These are phyloP conservation scores for Sarcophilus harrisii DNA, from an alignment of 2,797 vertebrate species.

Conservation along the genomic window DNA sequence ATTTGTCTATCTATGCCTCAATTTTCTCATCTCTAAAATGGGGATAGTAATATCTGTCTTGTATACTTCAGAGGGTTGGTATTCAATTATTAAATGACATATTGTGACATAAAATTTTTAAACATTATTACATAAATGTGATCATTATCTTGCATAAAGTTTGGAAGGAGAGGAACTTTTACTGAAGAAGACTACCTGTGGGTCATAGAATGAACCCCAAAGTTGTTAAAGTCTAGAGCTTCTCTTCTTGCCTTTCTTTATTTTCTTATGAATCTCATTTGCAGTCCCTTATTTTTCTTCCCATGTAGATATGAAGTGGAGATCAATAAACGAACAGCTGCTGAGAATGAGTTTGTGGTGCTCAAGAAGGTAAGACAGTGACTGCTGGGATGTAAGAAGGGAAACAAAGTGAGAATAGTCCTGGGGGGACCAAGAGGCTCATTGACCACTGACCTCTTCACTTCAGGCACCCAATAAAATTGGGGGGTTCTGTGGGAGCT, in stretches of 20 bases:
- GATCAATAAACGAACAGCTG: constrained; percentile 90
- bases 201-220: background rate
- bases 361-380: constrained; percentile 90
- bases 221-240: background rate
- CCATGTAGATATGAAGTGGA: constrained; percentile 90
- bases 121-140: background rate
- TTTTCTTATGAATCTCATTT: background rate
- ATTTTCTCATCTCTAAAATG: background rate
- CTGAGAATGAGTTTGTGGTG: constrained; percentile 94
- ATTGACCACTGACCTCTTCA: background rate
- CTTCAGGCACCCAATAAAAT: background rate
- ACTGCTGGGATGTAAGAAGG: background rate
- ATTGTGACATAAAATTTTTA: background rate
- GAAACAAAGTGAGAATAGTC: background rate
- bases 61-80: background rate
- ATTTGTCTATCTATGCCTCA: background rate
- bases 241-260: background rate
- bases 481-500: background rate
- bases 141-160: background rate
- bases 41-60: background rate
- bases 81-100: background rate
- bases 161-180: background rate
- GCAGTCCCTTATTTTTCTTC: background rate
- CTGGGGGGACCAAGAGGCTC: background rate
- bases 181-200: background rate